A percentile compares a stretch with the other conserved stretches of the same genome.
Evolutionary conservation across 2,113 vertebrate genomes (phyloP).

Genomic region (Daboia siamensis): DNA sequence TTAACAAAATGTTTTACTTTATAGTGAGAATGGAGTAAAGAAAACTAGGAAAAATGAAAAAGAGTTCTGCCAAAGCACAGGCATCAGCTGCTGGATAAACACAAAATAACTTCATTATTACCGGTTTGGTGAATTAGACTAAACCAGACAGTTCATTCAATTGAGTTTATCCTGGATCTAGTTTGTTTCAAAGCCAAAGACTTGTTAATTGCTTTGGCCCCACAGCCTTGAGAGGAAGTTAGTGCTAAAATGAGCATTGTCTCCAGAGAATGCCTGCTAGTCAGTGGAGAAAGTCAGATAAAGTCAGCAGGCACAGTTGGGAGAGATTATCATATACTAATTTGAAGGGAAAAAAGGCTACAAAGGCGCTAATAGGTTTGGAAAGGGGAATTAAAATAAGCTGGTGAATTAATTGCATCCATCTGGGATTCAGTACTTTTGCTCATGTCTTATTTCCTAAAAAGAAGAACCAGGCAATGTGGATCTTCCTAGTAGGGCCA

Average conservation of each 20-base stretch:
- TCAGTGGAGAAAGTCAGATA: not conserved
- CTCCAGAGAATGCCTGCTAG: constrained; percentile 1
- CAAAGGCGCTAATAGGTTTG: not conserved
- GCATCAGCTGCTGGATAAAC: constrained; percentile 14
- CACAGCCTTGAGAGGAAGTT: not conserved
- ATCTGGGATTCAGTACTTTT: not conserved
- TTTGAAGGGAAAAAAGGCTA: not conserved
- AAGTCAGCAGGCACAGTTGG: constrained; percentile 1
- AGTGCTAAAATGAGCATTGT: not conserved
- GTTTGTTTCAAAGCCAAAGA: not conserved
- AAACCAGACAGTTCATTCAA: not conserved
- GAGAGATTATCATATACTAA: not conserved
- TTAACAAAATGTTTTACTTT: constrained; percentile 10
- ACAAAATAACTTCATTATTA: constrained; percentile 27
- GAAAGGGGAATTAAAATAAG: not conserved
- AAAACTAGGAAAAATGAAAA: not conserved
- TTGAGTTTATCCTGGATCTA: not conserved
- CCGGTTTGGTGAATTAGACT: not conserved
- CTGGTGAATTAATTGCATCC: not conserved
- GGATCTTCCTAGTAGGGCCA: not conserved
- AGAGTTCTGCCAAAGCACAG: not conserved
- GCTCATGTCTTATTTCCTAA: not conserved
- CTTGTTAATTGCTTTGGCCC: not conserved
- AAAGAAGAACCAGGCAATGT: not conserved
- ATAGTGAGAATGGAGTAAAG: not conserved